Evolutionary conservation across 2,113 vertebrate species (phyloP), one percentile per base, ranked within the genome.

Genomic region (Xyrauchen texanus): DNA sequence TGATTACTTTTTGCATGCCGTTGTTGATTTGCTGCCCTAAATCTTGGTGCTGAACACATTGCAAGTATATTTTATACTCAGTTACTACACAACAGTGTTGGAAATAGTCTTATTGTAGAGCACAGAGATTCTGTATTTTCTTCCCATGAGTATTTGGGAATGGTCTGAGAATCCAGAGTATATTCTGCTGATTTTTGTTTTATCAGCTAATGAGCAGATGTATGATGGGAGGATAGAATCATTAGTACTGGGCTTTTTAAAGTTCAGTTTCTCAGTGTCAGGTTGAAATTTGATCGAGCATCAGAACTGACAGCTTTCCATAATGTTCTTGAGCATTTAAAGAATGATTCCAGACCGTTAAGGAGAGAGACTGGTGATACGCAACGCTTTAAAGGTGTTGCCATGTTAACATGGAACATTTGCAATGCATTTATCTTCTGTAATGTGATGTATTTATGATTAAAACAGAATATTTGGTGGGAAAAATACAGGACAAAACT

Each of bases 261-360:
- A 73, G 47, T 73, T 60, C 55, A 73, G 58, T 46, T 74, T 62
- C 58, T 74, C 47, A 63, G 13, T 62, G 71, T 74, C 71, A 74
- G 46, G 45, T 51, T 62, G 58, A 74, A 12, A 63, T 51, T 47
- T 49, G 71, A 74, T 62, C 0, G 10, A 21, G 57, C 45, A 63
- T 51, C 71, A 63, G 58, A 63, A 63, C 71, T 34, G 16, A 63
- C 58, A 51, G 58, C 5, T 51, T 51, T 51, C 57, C 16, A 7
- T 74, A 63, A 63, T 51, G 45, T 62, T 74, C 58, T 62, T 11
- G 63, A 74, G 71, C 4, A 21, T 7, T 13, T 13, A 15, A 58
- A 58, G 12, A 7, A n/a, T 15, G 6, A 58, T 7, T 58, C 13
- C 5, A n/a, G 16, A 12, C 34, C 58, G 49, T 74, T 15, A 74